Conservation (phyloP, 2,888 invertebrate species). For the Hirtodrosophila trivittata region DNA sequence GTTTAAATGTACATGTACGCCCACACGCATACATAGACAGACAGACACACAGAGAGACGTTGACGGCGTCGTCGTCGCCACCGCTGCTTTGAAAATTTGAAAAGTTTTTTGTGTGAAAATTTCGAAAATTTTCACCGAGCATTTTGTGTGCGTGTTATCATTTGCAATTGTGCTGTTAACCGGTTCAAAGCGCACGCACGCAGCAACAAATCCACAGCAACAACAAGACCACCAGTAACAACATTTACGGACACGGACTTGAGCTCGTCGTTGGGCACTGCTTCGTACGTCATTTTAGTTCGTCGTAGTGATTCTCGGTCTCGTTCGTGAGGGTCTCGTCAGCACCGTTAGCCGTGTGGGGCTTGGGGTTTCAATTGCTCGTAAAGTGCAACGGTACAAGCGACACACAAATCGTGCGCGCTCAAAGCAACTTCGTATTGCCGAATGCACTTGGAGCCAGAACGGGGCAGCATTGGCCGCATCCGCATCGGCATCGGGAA, state of each 20-base stretch:
- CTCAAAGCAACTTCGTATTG: constrained; percentile 53
- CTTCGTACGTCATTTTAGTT: constrained; percentile 40
- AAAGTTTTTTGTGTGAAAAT: constrained; percentile 77
- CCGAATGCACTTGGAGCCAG: constrained; percentile 56
- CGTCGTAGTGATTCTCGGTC: constrained; percentile 14
- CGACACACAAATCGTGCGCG: constrained; percentile 39
- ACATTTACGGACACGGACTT: constrained; percentile 31
- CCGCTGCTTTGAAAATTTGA: constrained; percentile 66
- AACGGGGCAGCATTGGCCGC: constrained; percentile 27
- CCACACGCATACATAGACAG: constrained; percentile 36
- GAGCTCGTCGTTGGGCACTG: constrained; percentile 33
- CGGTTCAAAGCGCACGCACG: constrained; percentile 69
- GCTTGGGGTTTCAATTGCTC: constrained; percentile 24
- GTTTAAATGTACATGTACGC: constrained; percentile 35
- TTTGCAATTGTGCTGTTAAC: constrained; percentile 80
- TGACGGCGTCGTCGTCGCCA: constrained; percentile 37
- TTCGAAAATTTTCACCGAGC: constrained; percentile 75
- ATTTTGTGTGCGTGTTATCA: constrained; percentile 72
- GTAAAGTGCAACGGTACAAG: constrained; percentile 50
- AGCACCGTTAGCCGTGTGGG: constrained; percentile 10
- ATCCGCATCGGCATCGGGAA: constrained; percentile 24
- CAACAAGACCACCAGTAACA: constrained; percentile 24
- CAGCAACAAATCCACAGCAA: constrained; percentile 28
- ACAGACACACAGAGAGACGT: constrained; percentile 42
- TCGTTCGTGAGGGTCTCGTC: constrained; percentile 43